Evolutionary conservation across 2,888 invertebrate species (phyloP).

Genomic region (Eupeodes luniger): DNA sequence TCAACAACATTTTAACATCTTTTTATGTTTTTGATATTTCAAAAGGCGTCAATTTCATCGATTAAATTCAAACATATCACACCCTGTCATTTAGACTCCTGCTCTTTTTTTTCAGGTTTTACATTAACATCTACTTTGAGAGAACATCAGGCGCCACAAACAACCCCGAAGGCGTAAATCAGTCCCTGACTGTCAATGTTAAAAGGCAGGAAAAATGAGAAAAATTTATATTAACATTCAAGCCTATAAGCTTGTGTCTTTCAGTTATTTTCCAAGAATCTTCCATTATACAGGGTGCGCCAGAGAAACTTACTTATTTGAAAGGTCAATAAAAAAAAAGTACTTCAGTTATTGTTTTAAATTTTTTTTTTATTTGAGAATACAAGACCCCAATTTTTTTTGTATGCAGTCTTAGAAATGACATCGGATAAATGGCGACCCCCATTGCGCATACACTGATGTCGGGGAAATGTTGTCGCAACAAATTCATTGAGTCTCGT

Average conservation of each 20-base stretch:
- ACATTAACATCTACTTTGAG: not conserved
- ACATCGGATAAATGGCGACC: too few relatives aligned
- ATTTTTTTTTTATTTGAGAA: too few relatives aligned
- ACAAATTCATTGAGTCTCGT: too few relatives aligned
- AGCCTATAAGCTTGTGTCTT: too few relatives aligned
- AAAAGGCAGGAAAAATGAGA: not conserved
- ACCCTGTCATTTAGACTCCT: not conserved
- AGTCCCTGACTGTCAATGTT: slow-evolving; percentile 6
- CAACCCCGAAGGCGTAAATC: slow-evolving; percentile 23
- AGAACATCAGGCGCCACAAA: slow-evolving; percentile 1
- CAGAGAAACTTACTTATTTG: too few relatives aligned
- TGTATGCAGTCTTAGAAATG: too few relatives aligned
- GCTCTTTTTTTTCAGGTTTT: not conserved
- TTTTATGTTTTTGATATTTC: slow-evolving; percentile 55
- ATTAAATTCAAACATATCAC: slow-evolving; percentile 65
- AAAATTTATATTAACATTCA: not conserved
- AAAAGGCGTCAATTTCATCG: slow-evolving; percentile 72
- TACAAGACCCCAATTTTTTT: too few relatives aligned
- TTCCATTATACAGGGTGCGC: too few relatives aligned
- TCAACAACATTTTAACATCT: slow-evolving; percentile 58
- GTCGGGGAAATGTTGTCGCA: too few relatives aligned
- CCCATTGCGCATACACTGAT: too few relatives aligned
- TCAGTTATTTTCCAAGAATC: not conserved
- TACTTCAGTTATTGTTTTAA: too few relatives aligned
- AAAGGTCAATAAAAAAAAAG: too few relatives aligned